Conservation (phyloP, 2,797 vertebrate genomes). For the Melanotaenia maccullochi region DNA sequence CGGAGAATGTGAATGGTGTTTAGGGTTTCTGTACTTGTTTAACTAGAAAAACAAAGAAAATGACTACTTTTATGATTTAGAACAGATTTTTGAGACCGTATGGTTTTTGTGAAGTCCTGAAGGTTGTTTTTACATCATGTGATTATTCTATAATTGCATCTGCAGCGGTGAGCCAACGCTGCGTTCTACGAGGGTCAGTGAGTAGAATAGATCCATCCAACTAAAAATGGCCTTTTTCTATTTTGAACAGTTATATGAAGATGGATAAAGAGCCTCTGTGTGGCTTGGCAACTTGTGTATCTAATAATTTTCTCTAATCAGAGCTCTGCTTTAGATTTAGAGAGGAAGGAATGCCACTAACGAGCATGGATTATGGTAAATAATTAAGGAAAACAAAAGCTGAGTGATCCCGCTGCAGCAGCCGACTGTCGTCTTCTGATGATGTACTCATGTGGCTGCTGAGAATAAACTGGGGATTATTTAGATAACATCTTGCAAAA, state of each 20-base stretch:
- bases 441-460: conserved; percentile 26
- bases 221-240: conserved; percentile 47
- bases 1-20: neutral
- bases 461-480: conserved; percentile 9
- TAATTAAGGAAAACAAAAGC: conserved; percentile 66
- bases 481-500: conserved; percentile 26
- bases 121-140: neutral
- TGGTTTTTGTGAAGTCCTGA: neutral
- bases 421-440: conserved; percentile 22
- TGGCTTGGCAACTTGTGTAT: conserved; percentile 25
- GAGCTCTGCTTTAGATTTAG: conserved; percentile 58
- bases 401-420: conserved; percentile 21
- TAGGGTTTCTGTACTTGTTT: neutral
- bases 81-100: too few relatives aligned
- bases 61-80: neutral
- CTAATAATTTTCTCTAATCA: conserved; percentile 71
- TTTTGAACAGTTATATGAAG: conserved; percentile 45
- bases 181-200: conserved; percentile 11
- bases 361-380: conserved; percentile 57
- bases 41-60: neutral
- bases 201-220: conserved; percentile 18
- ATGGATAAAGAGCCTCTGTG: conserved; percentile 49
- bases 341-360: conserved; percentile 63
- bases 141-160: neutral
- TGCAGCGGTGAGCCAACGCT: neutral